Evolutionary conservation across 2,113 vertebrate species (phyloP).

Genomic region (Rhinolophus sinicus): DNA sequence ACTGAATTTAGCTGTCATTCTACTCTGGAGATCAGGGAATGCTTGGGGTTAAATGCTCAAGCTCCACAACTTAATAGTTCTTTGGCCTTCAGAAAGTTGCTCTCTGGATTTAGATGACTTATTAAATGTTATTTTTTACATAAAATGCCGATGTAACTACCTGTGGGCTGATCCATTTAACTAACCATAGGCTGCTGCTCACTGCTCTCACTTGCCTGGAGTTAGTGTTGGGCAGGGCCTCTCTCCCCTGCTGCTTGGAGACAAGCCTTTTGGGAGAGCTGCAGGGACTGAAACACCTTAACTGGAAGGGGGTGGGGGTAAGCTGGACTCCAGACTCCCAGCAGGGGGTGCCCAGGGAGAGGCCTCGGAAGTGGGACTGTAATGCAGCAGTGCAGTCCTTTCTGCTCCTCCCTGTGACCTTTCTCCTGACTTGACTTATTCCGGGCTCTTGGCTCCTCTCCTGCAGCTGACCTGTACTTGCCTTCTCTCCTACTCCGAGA

Average conservation of each 20-base stretch:
- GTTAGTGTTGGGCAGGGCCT: not conserved
- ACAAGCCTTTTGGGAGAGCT: not conserved
- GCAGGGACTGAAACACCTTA: not conserved
- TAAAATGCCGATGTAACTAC: not conserved
- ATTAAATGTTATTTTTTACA: not conserved
- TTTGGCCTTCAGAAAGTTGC: slow-evolving; percentile 26
- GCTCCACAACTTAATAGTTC: slow-evolving; percentile 5
- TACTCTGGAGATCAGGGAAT: not conserved
- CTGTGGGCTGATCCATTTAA: not conserved
- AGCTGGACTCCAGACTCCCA: not conserved
- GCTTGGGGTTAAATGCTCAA: not conserved
- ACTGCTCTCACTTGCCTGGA: not conserved
- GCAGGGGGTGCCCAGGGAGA: not conserved
- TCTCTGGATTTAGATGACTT: not conserved
- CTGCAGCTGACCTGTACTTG: not conserved
- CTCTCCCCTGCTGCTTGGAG: not conserved
- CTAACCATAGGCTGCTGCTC: not conserved
- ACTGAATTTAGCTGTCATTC: not conserved
- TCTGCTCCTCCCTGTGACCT: not conserved
- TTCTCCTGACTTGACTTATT: not conserved
- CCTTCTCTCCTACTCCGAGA: not conserved
- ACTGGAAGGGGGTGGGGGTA: not conserved
- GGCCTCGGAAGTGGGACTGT: not conserved
- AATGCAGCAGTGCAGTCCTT: not conserved
- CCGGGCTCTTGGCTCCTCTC: not conserved